These are phyloP conservation scores for Desoria tigrina DNA, from an alignment of 2,888 invertebrate genomes.

Conservation along the genomic window DNA sequence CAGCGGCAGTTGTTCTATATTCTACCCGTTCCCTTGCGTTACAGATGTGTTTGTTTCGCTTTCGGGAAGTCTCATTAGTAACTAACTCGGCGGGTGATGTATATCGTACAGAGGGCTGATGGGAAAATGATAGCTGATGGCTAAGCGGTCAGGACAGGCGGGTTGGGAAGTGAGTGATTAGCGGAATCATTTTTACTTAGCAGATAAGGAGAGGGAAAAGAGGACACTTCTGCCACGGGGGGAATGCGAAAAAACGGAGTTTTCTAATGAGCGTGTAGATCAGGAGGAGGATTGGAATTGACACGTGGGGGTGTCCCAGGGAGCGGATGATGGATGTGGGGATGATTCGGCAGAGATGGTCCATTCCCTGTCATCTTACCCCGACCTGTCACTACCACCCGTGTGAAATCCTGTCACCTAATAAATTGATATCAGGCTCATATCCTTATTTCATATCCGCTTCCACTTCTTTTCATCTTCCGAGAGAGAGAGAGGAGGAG, in stretches of 20 bases:
- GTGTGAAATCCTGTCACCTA: slow-evolving; percentile 41
- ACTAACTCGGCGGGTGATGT: no score
- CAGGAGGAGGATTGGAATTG: slow-evolving; percentile 23
- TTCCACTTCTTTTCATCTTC: neutral
- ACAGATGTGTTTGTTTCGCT: no score
- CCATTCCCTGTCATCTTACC: slow-evolving; percentile 23
- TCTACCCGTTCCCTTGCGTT: no score
- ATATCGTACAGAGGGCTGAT: slow-evolving; percentile 26
- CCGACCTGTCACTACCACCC: slow-evolving; percentile 39
- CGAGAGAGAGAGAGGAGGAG: neutral
- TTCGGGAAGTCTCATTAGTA: no score
- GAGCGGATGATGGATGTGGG: slow-evolving; percentile 26
- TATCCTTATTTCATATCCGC: slow-evolving; percentile 26
- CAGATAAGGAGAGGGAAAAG: slow-evolving; percentile 14
- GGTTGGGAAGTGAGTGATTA: slow-evolving; percentile 26
- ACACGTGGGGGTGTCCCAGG: slow-evolving; percentile 17
- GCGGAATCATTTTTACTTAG: slow-evolving; percentile 25
- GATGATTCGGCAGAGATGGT: slow-evolving; percentile 27
- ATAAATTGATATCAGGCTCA: slow-evolving; percentile 45
- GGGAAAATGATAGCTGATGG: slow-evolving; percentile 28
- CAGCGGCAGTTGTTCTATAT: no score
- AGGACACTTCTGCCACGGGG: no score
- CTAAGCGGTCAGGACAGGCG: no score
- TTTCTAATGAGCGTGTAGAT: slow-evolving; percentile 25
- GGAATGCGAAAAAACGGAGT: no score